A percentile compares a stretch with the other conserved stretches of the same genome.
Evolutionary conservation across 2,888 invertebrate species (phyloP).

Genomic region (Agrilus cyanescens): DNA sequence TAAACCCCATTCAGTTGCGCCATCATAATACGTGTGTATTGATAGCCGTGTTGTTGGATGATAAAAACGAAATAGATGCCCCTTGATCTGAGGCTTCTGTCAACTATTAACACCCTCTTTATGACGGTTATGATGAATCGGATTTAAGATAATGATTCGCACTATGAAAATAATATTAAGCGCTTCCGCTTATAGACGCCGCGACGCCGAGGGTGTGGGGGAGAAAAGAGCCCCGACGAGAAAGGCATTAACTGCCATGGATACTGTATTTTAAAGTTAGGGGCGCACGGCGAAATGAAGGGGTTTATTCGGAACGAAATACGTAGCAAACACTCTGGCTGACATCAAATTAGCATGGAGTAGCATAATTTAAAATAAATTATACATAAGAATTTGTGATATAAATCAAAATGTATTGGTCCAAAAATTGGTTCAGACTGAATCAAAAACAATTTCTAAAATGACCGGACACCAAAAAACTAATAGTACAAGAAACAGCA

Average conservation of each 20-base stretch:
- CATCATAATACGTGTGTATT: no score
- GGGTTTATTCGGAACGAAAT: conserved; percentile 21
- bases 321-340: no score
- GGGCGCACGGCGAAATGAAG: conserved; percentile 26
- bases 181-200: conserved; percentile 24
- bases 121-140: conserved; percentile 35
- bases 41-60: no score
- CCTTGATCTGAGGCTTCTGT: conserved; percentile 17
- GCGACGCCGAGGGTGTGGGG: conserved; percentile 14
- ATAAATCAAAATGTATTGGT: no score
- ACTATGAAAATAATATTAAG: conserved; percentile 28
- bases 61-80: conserved; percentile 15
- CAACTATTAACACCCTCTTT: conserved; percentile 31
- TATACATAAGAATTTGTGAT: no score
- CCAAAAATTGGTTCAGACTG: no score
- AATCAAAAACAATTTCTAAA: no score
- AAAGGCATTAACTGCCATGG: conserved; percentile 33
- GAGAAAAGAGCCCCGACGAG: conserved; percentile 15
- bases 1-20: no score
- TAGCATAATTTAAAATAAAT: no score
- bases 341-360: no score
- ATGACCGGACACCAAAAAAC: no score
- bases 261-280: conserved; percentile 30
- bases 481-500: no score
- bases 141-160: conserved; percentile 32